Percentiles rank a stretch among this genome's conserved stretches.
Conservation (phyloP, 2,113 vertebrate species). For the Phalacrocorax aristotelis region DNA sequence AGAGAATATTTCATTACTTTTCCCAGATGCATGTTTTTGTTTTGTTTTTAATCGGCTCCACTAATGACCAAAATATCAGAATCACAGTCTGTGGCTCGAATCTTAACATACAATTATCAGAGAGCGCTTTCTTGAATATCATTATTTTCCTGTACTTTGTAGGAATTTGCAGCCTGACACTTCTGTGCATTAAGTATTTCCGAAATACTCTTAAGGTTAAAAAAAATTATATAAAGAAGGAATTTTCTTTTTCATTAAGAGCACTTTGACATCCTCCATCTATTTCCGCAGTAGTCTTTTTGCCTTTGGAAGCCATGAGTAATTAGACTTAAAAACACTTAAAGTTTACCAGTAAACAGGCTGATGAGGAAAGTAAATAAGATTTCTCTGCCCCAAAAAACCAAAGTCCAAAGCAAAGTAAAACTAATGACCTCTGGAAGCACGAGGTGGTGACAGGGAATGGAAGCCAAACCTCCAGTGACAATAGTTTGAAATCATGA, state of each 20-base stretch:
- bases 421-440: neutral
- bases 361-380: neutral
- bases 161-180: neutral
- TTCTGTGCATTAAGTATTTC: neutral
- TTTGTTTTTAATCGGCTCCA: constrained; percentile 43
- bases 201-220: too few relatives aligned
- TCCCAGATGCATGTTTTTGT: constrained; percentile 19
- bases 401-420: neutral
- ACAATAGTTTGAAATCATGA: neutral
- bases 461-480: neutral
- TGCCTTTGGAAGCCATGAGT: neutral
- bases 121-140: neutral
- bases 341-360: neutral
- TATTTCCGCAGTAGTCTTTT: neutral
- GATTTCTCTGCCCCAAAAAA: neutral
- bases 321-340: neutral
- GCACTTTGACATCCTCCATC: neutral
- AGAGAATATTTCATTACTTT: constrained; percentile 40
- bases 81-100: constrained; percentile 1
- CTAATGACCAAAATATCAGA: constrained; percentile 33
- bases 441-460: neutral
- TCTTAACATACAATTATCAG: constrained; percentile 22
- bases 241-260: neutral
- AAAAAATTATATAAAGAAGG: too few relatives aligned
- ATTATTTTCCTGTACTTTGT: neutral